phyloP scores from a whole-genome alignment of 2,797 vertebrate genomes.

The Characodon lateralis region DNA sequence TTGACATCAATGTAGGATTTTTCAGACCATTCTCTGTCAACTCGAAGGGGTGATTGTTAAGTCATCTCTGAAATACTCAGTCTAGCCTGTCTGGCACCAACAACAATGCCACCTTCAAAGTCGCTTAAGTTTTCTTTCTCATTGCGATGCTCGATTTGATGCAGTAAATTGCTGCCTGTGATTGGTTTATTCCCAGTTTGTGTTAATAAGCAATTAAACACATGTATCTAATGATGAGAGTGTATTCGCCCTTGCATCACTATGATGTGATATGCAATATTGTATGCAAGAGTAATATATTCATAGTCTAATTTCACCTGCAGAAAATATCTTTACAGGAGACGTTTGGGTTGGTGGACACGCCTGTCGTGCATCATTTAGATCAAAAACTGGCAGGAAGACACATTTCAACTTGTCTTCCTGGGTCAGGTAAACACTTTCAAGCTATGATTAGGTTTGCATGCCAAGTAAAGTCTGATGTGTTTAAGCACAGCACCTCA shows the following conservation, averaged over 20 bases:
- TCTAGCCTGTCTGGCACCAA: not conserved
- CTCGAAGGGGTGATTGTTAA: not conserved
- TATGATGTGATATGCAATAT: not conserved
- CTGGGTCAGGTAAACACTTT: constrained; percentile 28
- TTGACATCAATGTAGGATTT: not conserved
- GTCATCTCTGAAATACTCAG: not conserved
- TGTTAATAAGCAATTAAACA: not conserved
- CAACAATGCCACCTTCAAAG: not conserved
- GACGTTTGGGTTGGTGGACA: constrained; percentile 17
- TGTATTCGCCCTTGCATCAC: not conserved
- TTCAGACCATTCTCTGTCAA: not conserved
- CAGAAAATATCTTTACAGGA: constrained; percentile 9
- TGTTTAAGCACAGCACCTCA: constrained; percentile 44
- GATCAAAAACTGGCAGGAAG: constrained; percentile 47
- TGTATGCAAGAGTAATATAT: not conserved
- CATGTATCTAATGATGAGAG: not conserved
- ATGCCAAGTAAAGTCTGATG: constrained; percentile 50
- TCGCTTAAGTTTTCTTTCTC: not conserved
- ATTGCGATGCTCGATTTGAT: not conserved
- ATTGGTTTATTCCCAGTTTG: not conserved
- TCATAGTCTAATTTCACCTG: constrained; percentile 1
- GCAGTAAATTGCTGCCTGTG: not conserved
- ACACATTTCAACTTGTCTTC: constrained; percentile 31
- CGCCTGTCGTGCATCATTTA: constrained; percentile 35
- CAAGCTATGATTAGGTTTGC: constrained; percentile 41